These are phyloP conservation scores for Sparus aurata DNA, from an alignment of 2,797 vertebrate species.

Conservation along the genomic window DNA sequence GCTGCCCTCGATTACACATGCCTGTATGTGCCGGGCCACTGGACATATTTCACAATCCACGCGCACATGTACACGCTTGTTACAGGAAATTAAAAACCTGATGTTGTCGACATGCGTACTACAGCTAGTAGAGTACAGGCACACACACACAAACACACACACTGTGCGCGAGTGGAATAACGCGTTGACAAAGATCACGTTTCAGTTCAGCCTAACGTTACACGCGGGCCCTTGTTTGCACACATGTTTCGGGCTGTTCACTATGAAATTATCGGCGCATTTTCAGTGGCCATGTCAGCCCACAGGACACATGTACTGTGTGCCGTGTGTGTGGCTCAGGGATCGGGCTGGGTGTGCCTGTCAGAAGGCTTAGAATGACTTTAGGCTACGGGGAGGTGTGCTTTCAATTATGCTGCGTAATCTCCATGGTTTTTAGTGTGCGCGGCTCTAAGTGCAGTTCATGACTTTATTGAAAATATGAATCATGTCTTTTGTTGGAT, in stretches of 20 bases:
- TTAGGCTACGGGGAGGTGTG: conserved; percentile 47
- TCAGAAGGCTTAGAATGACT: conserved; percentile 44
- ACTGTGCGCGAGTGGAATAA: conserved; percentile 33
- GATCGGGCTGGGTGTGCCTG: conserved; percentile 28
- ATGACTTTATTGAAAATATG: neutral
- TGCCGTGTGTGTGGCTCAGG: neutral
- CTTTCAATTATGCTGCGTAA: conserved; percentile 50
- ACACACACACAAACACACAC: neutral
- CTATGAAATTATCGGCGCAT: conserved; percentile 37
- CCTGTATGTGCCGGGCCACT: conserved; percentile 49
- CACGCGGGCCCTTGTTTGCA: conserved; percentile 8
- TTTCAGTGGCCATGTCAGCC: conserved; percentile 45
- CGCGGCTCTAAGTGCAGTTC: conserved; percentile 13
- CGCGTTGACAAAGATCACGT: conserved; percentile 20
- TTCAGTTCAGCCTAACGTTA: conserved; percentile 37
- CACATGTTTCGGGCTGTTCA: conserved; percentile 34
- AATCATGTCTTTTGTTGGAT: neutral
- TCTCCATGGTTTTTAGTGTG: conserved; percentile 22
- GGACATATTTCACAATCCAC: conserved; percentile 45
- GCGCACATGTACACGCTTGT: conserved; percentile 36
- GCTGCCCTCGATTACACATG: conserved; percentile 64
- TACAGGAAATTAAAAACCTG: conserved; percentile 70
- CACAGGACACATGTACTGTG: conserved; percentile 36
- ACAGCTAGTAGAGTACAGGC: conserved; percentile 6
- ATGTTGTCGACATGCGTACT: conserved; percentile 43